Evolutionary conservation across 1,140 invertebrate species (phyloP), one percentile per base, ranked within the genome.

Genomic region (Trissolcus basalis): DNA sequence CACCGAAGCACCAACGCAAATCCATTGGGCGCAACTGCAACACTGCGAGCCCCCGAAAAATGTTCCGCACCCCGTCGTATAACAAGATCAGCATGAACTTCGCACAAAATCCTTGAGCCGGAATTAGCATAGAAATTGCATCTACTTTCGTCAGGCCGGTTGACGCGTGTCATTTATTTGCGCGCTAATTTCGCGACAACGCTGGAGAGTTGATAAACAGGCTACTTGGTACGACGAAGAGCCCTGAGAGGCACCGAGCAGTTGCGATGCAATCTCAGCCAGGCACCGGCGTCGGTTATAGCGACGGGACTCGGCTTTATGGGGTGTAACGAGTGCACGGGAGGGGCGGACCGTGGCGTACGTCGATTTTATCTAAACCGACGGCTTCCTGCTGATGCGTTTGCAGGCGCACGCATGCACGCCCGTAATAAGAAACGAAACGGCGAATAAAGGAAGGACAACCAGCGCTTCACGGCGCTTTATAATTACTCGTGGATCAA

Each of bases 301-400:
- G 84, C 81, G 77, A 76, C 73, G 80, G 77, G 80, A 74, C 78
- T 81, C 80, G 68, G 81, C 75, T 87, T 86, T 85, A 86, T 85
- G 85, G 84, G 81, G 82, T 85, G 81, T 85, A 86, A 85, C 84
- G 83, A 82, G 75, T 80, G 79, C 75, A 80, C 72, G 75, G n/a
- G 81, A 76, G 60, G 80, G 79, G 78, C 73, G 79, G 78, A 48
- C 59, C 77, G 53, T 44, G 63, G 65, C 72, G 73, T 80, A 55
- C 74, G 71, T 73, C 80, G 85, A 86, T 86, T 74, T 83, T 86
- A 86, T 86, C 85, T 86, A 84, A 86, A 86, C 83, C 82, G 83
- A 81, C 82, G 78, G 81, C 82, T 86, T 86, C 85, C 84, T 84
- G 77, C 67, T 71, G 70, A 75, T 72, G 72, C 65, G 58, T 81